phyloP scores from a whole-genome alignment of 1,140 invertebrate genomes.

The Mycetomoellerius zeteki region DNA sequence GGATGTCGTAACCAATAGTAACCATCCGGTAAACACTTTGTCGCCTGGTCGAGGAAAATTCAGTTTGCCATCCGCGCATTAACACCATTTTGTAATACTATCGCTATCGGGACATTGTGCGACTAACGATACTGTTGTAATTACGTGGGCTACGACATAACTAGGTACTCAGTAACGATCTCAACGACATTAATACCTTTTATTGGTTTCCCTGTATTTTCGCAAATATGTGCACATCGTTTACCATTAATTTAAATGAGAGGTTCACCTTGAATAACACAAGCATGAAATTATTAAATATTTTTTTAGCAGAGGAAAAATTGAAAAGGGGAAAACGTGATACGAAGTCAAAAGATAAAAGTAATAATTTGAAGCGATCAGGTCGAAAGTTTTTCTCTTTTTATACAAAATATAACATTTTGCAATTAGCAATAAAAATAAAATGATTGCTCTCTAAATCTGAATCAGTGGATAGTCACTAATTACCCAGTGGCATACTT shows the following conservation, averaged over 20 bases:
- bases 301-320: not conserved
- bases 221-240: not conserved
- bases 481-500: too few species aligned
- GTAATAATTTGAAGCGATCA: not conserved
- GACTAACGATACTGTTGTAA: constrained; percentile 51
- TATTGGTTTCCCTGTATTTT: constrained; percentile 37
- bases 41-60: constrained; percentile 39
- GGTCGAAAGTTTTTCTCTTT: not conserved
- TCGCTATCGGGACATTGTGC: constrained; percentile 42
- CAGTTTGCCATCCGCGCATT: constrained; percentile 43
- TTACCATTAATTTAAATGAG: constrained; percentile 32
- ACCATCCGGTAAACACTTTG: constrained; percentile 39
- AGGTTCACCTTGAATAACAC: not conserved
- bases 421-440: not conserved
- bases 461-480: too few species aligned
- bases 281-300: not conserved
- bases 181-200: constrained; percentile 53
- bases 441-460: too few species aligned
- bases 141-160: constrained; percentile 44
- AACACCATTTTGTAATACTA: constrained; percentile 41
- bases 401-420: not conserved
- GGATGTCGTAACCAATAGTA: constrained; percentile 46
- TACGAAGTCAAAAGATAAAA: not conserved
- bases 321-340: constrained; percentile 1
- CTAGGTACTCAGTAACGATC: constrained; percentile 46